Evolutionary conservation across 2,797 vertebrate species (phyloP).

Genomic region (Girardinus metallicus): DNA sequence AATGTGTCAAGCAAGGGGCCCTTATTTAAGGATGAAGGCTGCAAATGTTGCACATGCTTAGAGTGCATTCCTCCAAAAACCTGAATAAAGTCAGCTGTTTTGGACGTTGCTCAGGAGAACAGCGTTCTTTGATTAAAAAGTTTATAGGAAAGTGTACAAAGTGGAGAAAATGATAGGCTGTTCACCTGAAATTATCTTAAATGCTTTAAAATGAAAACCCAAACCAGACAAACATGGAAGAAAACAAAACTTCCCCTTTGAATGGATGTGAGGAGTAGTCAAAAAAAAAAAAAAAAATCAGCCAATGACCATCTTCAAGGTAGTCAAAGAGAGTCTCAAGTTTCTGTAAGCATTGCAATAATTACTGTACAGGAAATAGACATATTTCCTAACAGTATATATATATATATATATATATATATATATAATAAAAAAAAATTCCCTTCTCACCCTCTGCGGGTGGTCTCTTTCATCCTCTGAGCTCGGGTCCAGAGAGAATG

Average conservation of each 20-base stretch:
- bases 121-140: neutral
- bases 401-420: no score
- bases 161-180: neutral
- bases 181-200: neutral
- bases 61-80: neutral
- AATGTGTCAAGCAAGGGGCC: neutral
- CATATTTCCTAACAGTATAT: neutral
- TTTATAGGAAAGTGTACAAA: neutral
- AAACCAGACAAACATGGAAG: neutral
- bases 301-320: neutral
- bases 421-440: no score
- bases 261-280: neutral
- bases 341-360: neutral
- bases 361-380: neutral
- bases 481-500: no score
- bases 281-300: neutral
- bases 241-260: neutral
- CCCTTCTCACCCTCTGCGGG: no score
- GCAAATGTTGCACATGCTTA: neutral
- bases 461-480: no score
- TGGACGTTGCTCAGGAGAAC: neutral
- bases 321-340: neutral
- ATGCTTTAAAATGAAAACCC: neutral
- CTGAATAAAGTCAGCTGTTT: neutral
- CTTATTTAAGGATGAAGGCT: neutral